Evolutionary conservation across 2,797 vertebrate genomes (phyloP), one percentile per base, ranked within the genome.

Genomic region (Sebastes paucispinis): DNA sequence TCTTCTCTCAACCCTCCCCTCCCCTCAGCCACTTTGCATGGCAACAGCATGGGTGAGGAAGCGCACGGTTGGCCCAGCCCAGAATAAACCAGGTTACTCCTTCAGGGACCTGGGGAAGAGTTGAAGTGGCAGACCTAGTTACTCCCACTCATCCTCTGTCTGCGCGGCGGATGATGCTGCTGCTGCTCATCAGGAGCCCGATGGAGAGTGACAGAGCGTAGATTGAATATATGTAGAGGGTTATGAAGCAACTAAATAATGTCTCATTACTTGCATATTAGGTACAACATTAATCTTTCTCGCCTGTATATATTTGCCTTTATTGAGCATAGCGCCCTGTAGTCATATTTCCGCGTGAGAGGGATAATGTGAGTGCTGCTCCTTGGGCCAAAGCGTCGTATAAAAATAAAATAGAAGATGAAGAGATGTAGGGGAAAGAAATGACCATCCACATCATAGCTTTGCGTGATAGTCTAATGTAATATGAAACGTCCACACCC

Each of bases 41-140:
- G 91, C 90, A 94, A 92, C 91, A 92, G 90, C 58, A 32, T 1
- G 85, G 83, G 85, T 83, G 84, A 89, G 68, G 82, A 85, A 16
- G 81, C 86, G 82, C 81, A 76, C 0, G 69, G 70, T 79, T 82
- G 89, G 88, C 81, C 88, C 81, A 75, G 88, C 87, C 89, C 77
- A 90, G 86, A 92, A 93, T 91, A 93, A 94, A 94, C 89, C 94
- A 94, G 93, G 93, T 94, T 94, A 93, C 85, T 88, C 79, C 92
- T 92, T 91, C 80, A 77, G 93, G 93, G 92, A 95, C 82, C 69
- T n/a, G 80, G 64, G 69, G 88, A 79, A 77, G 84, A 87, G 87
- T 86, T 71, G 85, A 92, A 89, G 92, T 90, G 93, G 83, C 87
- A 92, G 93, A 91, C 93, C 91, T 85, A 93, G 86, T 92, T 94